Percentiles rank a stretch among this genome's conserved stretches.
phyloP scores from a whole-genome alignment of 2,797 vertebrate genomes.

The Eupleurogrammus muticus region DNA sequence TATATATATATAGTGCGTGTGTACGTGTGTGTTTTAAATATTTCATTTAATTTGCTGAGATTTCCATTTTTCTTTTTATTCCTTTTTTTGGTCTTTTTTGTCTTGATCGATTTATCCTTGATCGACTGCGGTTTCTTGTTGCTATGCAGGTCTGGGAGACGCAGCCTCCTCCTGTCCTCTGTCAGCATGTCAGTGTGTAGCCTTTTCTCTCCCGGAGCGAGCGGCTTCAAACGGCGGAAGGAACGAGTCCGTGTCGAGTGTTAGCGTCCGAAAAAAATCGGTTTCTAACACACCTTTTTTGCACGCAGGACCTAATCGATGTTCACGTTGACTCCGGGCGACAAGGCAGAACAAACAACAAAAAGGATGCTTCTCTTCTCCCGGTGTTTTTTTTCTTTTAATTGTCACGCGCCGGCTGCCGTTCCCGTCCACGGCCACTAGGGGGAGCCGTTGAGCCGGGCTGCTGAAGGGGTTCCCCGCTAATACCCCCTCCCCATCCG shows the following conservation, averaged over 20 bases:
- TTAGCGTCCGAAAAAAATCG: accelerated
- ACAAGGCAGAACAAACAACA: conserved; percentile 13
- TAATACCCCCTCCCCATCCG: conserved; percentile 48
- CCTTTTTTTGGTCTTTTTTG: not conserved
- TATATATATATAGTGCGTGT: no score
- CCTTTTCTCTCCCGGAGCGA: conserved; percentile 31
- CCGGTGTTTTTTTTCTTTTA: not conserved
- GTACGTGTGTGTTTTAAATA: not conserved
- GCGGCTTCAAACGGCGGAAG: not conserved
- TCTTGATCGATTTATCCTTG: conserved; percentile 70
- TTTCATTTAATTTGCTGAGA: not conserved
- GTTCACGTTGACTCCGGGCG: not conserved
- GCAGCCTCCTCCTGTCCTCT: conserved; percentile 34
- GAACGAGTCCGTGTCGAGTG: not conserved
- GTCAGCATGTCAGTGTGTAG: conserved; percentile 25
- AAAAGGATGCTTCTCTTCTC: conserved; percentile 1
- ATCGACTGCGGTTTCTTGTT: conserved; percentile 85
- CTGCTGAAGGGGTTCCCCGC: conserved; percentile 60
- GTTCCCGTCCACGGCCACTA: conserved; percentile 43
- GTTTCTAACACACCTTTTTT: not conserved
- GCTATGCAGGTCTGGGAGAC: conserved; percentile 81
- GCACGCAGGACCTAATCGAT: not conserved
- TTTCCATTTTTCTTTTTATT: not conserved
- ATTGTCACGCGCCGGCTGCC: not conserved
- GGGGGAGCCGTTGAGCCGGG: conserved; percentile 65